Evolutionary conservation across 2,113 vertebrate genomes (phyloP).

Genomic region (Rhinoderma darwinii): DNA sequence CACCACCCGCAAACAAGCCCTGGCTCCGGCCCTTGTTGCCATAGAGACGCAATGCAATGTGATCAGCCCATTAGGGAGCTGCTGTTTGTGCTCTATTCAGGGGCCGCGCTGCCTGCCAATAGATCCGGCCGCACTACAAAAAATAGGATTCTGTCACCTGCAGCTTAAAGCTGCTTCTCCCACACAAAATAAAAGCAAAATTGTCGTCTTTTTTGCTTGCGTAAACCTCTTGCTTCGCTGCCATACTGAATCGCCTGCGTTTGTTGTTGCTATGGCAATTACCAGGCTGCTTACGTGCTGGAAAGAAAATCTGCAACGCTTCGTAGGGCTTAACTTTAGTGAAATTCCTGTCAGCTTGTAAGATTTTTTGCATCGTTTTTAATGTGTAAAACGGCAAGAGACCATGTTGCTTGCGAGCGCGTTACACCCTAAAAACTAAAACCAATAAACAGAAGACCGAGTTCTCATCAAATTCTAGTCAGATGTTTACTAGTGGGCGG

Average conservation of each 20-base stretch:
- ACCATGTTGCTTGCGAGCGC: no score
- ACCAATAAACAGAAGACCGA: no score
- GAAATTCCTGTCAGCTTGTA: background rate
- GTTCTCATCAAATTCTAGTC: no score
- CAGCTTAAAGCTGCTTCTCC: background rate
- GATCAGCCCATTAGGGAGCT: slow-evolving; percentile 55
- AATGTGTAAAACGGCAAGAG: no score
- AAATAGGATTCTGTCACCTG: slow-evolving; percentile 26
- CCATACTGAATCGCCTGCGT: background rate
- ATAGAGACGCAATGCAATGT: slow-evolving; percentile 55
- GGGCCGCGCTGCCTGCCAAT: slow-evolving; percentile 37
- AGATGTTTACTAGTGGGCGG: no score
- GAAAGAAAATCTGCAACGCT: background rate
- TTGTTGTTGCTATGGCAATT: slow-evolving; percentile 23
- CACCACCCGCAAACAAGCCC: slow-evolving; percentile 33
- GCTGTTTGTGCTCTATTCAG: slow-evolving; percentile 38
- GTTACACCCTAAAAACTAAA: no score
- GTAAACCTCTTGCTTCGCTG: background rate
- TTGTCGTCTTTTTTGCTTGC: background rate
- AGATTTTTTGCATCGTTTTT: background rate
- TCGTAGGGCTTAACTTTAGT: background rate
- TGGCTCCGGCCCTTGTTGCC: slow-evolving; percentile 31
- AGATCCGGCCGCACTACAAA: background rate
- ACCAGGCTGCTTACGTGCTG: background rate
- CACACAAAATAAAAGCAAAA: background rate